Evolutionary conservation across 2,888 invertebrate species (phyloP), one percentile per base, ranked within the genome.

Genomic region (Cordilura impudica): DNA sequence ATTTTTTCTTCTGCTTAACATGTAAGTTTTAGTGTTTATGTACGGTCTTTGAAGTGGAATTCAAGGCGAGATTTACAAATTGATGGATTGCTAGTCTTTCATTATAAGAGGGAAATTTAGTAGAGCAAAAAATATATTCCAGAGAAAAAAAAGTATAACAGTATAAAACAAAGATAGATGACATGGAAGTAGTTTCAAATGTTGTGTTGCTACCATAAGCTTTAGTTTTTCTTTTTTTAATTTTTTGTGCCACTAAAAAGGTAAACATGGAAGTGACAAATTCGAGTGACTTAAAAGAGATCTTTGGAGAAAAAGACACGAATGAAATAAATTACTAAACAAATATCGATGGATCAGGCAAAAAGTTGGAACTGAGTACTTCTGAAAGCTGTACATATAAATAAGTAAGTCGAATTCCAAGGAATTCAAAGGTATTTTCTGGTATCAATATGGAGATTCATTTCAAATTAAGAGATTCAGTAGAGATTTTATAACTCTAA

Each of bases 61-160:
- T 81, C 67, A 81, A 81, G 79, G 70, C 79, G 71, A 81, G 77
- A 77, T 81, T 81, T 78, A 79, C 82, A 82, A 83, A 82, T 82
- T 83, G 83, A 83, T 83, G 83, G 81, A 83, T 83, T 83, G 81
- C 78, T 74, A 69, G 58, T 79, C 71, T 79, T 75, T 79, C 75
- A 72, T 72, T 79, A 71, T 67, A 61, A 65, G 49, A 74, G 29
- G 49, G 51, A 43, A 65, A 45, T n/a, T 16, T n/a, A n/a, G 29
- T 19, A 35, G 26, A 18, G 63, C 43, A 66, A 29, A 53, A 29
- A 26, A 43, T 56, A 54, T 49, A 39, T 31, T 31, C 4, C 3
- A n/a, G 43, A 12, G 16, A 23, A 49, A 53, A 29, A 60, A 45
- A 56, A 66, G 29, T 61, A 58, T 31, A 79, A 71, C n/a, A n/a